These are phyloP conservation scores for Gopherus evgoodei DNA, from an alignment of 2,113 vertebrate genomes.

Conservation along the genomic window DNA sequence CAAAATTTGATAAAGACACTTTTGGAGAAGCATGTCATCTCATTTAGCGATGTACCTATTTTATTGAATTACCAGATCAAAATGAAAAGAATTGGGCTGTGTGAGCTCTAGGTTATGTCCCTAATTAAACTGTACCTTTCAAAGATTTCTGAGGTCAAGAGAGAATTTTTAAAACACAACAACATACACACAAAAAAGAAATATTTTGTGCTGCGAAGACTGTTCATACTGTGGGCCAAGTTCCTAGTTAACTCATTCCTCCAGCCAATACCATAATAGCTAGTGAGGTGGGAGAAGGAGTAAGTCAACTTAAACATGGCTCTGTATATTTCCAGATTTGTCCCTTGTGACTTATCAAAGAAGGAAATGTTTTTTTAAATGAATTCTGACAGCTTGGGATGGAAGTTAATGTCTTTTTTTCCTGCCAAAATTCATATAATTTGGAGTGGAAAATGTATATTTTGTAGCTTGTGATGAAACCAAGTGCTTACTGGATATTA, in stretches of 20 bases:
- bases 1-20: background rate
- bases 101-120: background rate
- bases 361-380: slow-evolving; percentile 25
- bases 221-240: background rate
- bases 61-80: slow-evolving; percentile 31
- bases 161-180: background rate
- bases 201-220: background rate
- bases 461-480: slow-evolving; percentile 47
- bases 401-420: slow-evolving; percentile 30
- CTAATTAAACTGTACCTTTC: slow-evolving; percentile 3
- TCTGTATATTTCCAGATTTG: slow-evolving; percentile 32
- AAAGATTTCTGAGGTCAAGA: slow-evolving; percentile 13
- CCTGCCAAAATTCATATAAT: slow-evolving; percentile 55
- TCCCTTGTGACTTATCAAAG: slow-evolving; percentile 27
- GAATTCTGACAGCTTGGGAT: slow-evolving; percentile 55
- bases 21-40: background rate
- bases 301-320: slow-evolving; percentile 42
- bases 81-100: background rate
- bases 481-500: slow-evolving; percentile 34
- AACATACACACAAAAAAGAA: background rate
- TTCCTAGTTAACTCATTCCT: slow-evolving; percentile 13
- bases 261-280: slow-evolving; percentile 18
- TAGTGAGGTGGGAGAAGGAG: slow-evolving; percentile 36
- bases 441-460: slow-evolving; percentile 19
- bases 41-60: background rate